Conservation (phyloP, 2,888 invertebrate species). For the Eupithecia inturbata region DNA sequence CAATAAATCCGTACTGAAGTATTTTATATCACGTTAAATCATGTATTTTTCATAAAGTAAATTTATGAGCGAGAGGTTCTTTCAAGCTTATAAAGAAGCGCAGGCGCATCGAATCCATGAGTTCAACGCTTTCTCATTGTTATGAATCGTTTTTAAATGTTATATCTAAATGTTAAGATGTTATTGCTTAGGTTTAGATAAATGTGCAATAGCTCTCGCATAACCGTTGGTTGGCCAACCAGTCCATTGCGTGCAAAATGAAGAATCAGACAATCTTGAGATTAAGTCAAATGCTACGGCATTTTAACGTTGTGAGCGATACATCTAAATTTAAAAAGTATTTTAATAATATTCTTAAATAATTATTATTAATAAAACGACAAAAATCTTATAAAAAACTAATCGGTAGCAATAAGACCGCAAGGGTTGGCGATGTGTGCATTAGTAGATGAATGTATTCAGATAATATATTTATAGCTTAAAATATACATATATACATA, state of each 20-base stretch:
- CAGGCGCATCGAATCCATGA: conserved; percentile 12
- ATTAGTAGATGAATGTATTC: conserved; percentile 28
- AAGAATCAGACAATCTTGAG: neutral
- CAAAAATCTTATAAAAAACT: conserved; percentile 54
- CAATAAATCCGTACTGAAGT: neutral
- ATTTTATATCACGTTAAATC: neutral
- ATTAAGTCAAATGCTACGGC: conserved; percentile 16
- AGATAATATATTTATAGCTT: conserved; percentile 37
- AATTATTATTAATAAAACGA: conserved; percentile 52
- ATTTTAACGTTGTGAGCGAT: conserved; percentile 42
- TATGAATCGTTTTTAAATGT: conserved; percentile 33
- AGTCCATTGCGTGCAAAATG: conserved; percentile 26
- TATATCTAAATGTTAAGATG: conserved; percentile 30
- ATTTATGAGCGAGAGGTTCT: neutral
- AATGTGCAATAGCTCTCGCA: conserved; percentile 23
- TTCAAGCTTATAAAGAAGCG: conserved; percentile 4
- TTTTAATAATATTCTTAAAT: conserved; percentile 53
- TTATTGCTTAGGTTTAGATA: conserved; percentile 24
- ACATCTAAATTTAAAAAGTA: conserved; percentile 44
- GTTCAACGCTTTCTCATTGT: conserved; percentile 26
- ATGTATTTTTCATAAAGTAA: neutral
- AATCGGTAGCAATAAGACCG: conserved; percentile 56
- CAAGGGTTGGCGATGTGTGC: conserved; percentile 52
- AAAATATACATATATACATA: conserved; percentile 31
- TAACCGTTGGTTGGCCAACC: conserved; percentile 11